Base-by-base conservation (phyloP, 2,113 vertebrate species). In the Anguilla japonica region DNA sequence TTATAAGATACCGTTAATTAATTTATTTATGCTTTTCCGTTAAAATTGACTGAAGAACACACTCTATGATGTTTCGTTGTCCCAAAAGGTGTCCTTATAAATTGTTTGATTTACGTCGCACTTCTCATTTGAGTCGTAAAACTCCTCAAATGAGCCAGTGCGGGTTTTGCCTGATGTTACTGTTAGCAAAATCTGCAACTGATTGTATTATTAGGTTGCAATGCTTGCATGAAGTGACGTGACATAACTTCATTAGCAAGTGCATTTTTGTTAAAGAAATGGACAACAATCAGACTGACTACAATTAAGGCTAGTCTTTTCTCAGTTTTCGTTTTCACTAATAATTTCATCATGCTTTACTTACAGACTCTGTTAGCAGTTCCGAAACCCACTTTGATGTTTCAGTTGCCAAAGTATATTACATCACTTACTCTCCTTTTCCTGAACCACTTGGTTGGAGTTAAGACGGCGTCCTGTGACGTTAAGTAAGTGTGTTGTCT, bases 381-480 rank as follows among this genome's bases (percentile, higher is more conserved):
- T 50, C 34, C 18, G 50, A 50, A 34, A 75, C 82, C 63, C 81
- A 78, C 63, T 87, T 87, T 83, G 80, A 87, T 83, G 82, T 43
- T 50, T n/a, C 71, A 79, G 40, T 79, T 80, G 86, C 86, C 82
- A 84, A 84, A 78, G 86, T 84, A 63, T 75, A 41, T 56, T 79
- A 43, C 71, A 46, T 39, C 41, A 80, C n/a, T 80, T 86, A 78
- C 41, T 34, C 78, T 57, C 22, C 41, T 83, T 82, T 50, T 53
- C 34, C 63, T 83, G 83, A 78, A n/a, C 75, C 18, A n/a, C 86
- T 53, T 79, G 43, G 81, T 63, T 87, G 43, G 63, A 78, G 80
- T 50, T 87, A 87, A 84, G 81, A 83, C 53, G n/a, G 78, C 78
- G 26, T 84, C 86, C 83, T 84, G 50, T 87, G 50, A 22, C 71